A percentile compares a stretch with the other conserved stretches of the same genome.
Evolutionary conservation across 2,113 vertebrate species (phyloP).

Genomic region (Tor tambroides): DNA sequence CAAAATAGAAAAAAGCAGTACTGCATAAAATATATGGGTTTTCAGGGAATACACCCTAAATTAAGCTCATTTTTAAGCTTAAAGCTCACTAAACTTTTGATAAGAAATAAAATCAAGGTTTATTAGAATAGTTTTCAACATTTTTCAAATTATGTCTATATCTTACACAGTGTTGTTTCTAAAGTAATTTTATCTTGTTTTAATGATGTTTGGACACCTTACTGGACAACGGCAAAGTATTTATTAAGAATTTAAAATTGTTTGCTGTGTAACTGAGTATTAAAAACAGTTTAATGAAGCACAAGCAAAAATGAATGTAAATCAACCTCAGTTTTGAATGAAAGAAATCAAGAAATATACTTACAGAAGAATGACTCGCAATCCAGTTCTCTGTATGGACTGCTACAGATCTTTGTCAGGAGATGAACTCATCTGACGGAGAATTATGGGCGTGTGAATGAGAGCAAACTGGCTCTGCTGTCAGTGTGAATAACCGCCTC

Average conservation of each 20-base stretch:
- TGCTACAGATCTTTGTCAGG: slow-evolving; percentile 34
- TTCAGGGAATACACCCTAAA: background rate
- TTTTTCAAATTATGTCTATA: background rate
- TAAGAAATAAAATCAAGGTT: background rate
- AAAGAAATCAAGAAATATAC: slow-evolving; percentile 27
- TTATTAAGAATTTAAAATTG: background rate
- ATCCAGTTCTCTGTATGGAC: background rate
- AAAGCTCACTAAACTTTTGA: background rate
- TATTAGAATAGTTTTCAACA: too few species aligned
- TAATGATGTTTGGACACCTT: background rate
- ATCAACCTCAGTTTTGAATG: background rate
- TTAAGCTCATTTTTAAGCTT: background rate
- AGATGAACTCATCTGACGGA: slow-evolving; percentile 24
- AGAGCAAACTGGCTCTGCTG: slow-evolving; percentile 57
- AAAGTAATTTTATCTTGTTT: background rate
- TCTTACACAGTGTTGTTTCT: background rate
- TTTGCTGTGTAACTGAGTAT: background rate
- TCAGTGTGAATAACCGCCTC: slow-evolving; percentile 49
- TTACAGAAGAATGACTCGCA: slow-evolving; percentile 25
- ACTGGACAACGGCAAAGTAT: background rate
- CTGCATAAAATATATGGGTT: background rate
- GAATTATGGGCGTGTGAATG: slow-evolving; percentile 13
- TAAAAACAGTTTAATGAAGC: too few species aligned
- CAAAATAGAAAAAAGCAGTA: background rate
- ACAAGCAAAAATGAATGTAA: background rate